A percentile compares a stretch with the other conserved stretches of the same genome.
These are phyloP conservation scores for Cremastobaeus sp. DNA, from an alignment of 2,888 invertebrate genomes.

Conservation along the genomic window DNA sequence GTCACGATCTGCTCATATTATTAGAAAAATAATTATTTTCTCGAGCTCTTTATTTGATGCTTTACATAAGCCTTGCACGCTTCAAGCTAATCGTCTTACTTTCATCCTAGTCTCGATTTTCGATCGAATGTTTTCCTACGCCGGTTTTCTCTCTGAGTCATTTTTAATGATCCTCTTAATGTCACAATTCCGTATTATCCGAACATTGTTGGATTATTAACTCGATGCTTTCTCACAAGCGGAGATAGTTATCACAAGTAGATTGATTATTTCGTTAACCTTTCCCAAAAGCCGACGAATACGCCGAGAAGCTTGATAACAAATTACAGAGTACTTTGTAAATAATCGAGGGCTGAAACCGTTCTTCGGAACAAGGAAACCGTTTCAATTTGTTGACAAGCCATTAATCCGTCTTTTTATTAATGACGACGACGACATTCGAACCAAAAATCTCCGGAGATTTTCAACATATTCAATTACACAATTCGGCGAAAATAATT, in stretches of 20 bases:
- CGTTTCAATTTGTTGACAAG: conserved; percentile 14
- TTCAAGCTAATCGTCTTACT: conserved; percentile 11
- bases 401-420: conserved; percentile 11
- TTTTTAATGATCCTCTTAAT: conserved; percentile 18
- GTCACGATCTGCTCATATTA: conserved; percentile 19
- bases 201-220: conserved; percentile 30
- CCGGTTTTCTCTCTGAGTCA: neutral
- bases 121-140: conserved; percentile 5
- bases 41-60: conserved; percentile 6
- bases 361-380: conserved; percentile 1
- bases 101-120: conserved; percentile 8
- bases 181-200: conserved; percentile 4
- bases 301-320: conserved; percentile 12
- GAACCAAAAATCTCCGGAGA: no score
- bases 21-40: conserved; percentile 24
- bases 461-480: no score
- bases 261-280: conserved; percentile 19
- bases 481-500: no score
- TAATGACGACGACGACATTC: no score
- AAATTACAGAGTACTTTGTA: conserved; percentile 14
- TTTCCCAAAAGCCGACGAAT: conserved; percentile 13
- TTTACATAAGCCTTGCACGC: conserved; percentile 2
- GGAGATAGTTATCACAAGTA: conserved; percentile 19
- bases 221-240: neutral
- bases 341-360: neutral